phyloP scores from a whole-genome alignment of 1,140 invertebrate species.

The Chironomus tepperi region DNA sequence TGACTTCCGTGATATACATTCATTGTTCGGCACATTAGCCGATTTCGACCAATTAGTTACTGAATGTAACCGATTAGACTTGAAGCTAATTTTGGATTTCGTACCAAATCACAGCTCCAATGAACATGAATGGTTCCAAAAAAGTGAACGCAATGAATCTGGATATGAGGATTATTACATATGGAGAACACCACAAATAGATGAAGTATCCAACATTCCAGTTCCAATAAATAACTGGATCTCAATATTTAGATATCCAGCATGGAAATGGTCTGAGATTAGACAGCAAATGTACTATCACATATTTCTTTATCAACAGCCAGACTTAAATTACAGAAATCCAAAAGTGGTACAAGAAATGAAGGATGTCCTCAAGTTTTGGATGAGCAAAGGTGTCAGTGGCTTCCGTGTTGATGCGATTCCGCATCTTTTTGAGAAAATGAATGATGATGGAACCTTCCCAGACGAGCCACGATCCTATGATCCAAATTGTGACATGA shows the following conservation, averaged over 20 bases:
- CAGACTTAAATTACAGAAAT: constrained; percentile 58
- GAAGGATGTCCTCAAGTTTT: constrained; percentile 55
- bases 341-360: constrained; percentile 45
- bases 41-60: constrained; percentile 49
- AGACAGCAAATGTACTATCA: constrained; percentile 46
- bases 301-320: constrained; percentile 45
- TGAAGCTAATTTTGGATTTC: constrained; percentile 53
- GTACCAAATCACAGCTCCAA: constrained; percentile 65
- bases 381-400: constrained; percentile 64
- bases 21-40: constrained; percentile 50
- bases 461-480: constrained; percentile 43
- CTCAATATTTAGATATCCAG: constrained; percentile 31
- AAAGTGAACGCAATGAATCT: constrained; percentile 43
- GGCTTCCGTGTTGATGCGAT: constrained; percentile 65
- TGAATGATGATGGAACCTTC: constrained; percentile 38
- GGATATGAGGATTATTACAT: constrained; percentile 54
- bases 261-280: constrained; percentile 43
- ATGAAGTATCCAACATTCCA: constrained; percentile 25
- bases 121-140: constrained; percentile 53
- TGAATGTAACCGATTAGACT: constrained; percentile 34
- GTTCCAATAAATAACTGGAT: constrained; percentile 29
- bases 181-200: constrained; percentile 45
- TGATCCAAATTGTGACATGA: constrained; percentile 35
- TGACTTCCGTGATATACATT: constrained; percentile 50
- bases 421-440: constrained; percentile 51